Evolutionary conservation across 2,797 vertebrate species (phyloP).

Genomic region (Microctenopoma stevenorrisi): DNA sequence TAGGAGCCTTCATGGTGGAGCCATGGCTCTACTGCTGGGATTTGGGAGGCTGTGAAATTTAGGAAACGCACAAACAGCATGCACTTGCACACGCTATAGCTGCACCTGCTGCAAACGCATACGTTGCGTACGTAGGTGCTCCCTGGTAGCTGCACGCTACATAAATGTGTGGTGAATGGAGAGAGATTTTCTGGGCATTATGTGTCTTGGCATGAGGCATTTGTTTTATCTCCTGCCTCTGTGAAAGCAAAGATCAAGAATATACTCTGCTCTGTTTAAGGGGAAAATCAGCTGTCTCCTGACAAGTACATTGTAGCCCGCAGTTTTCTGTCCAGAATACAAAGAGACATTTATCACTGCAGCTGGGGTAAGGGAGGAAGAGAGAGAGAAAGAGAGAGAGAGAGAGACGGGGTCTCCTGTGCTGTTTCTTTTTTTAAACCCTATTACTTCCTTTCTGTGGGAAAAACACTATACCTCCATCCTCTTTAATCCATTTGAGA

Average conservation of each 20-base stretch:
- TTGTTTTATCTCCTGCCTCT: conserved; percentile 70
- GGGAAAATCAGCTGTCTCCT: conserved; percentile 80
- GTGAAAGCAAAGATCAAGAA: conserved; percentile 76
- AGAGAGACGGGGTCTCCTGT: conserved; percentile 43
- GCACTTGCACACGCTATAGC: conserved; percentile 37
- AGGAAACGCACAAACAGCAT: conserved; percentile 48
- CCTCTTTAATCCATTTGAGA: conserved; percentile 62
- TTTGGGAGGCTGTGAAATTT: conserved; percentile 58
- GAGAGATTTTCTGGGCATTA: conserved; percentile 66
- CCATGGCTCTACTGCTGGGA: conserved; percentile 58
- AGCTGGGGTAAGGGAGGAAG: conserved; percentile 77
- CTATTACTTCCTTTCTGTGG: conserved; percentile 70
- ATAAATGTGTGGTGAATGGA: conserved; percentile 30
- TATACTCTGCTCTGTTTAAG: conserved; percentile 75
- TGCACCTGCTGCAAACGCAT: conserved; percentile 45
- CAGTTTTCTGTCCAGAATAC: conserved; percentile 83
- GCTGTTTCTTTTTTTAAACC: conserved; percentile 77
- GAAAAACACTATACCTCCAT: conserved; percentile 58
- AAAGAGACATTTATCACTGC: conserved; percentile 87
- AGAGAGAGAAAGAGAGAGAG: conserved; percentile 23
- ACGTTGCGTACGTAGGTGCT: conserved; percentile 15
- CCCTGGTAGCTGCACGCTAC: conserved; percentile 14
- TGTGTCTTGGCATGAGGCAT: conserved; percentile 67
- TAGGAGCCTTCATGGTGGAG: conserved; percentile 70
- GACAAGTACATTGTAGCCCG: conserved; percentile 82